Conservation (phyloP, 2,113 vertebrate species). For the Catagonus wagneri region DNA sequence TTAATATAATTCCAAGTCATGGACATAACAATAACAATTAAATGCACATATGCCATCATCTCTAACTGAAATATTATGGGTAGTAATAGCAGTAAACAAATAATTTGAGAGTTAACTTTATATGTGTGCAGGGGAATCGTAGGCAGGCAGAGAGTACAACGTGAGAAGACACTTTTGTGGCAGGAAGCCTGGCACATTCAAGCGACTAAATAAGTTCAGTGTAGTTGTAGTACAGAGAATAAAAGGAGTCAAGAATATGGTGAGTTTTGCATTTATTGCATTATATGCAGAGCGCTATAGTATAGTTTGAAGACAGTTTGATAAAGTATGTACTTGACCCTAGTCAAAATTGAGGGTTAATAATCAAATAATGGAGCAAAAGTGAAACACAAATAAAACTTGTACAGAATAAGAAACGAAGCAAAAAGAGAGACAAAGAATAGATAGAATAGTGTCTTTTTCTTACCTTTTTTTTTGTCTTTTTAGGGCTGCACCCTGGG, state of each 20-base stretch:
- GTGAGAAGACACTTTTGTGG: not conserved
- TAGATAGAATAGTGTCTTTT: not conserved
- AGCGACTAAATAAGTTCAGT: not conserved
- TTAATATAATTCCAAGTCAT: not conserved
- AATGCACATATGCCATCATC: not conserved
- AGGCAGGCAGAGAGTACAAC: not conserved
- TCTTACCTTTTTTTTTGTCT: too few species aligned
- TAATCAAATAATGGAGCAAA: not conserved
- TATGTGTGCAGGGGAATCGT: not conserved
- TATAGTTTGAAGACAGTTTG: not conserved
- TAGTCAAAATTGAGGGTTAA: not conserved
- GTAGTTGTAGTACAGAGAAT: not conserved
- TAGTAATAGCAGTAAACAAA: not conserved
- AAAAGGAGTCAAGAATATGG: not conserved
- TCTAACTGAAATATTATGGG: not conserved
- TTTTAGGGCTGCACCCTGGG: too few species aligned
- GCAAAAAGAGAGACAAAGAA: not conserved
- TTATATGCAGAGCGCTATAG: not conserved
- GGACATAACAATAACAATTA: not conserved
- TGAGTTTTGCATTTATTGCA: not conserved
- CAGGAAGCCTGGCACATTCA: not conserved
- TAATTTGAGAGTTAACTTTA: not conserved
- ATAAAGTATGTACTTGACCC: not conserved
- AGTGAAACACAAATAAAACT: not conserved
- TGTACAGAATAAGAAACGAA: not conserved